Evolutionary conservation across 2,797 vertebrate species (phyloP).

Genomic region (Poeciliopsis turneri): DNA sequence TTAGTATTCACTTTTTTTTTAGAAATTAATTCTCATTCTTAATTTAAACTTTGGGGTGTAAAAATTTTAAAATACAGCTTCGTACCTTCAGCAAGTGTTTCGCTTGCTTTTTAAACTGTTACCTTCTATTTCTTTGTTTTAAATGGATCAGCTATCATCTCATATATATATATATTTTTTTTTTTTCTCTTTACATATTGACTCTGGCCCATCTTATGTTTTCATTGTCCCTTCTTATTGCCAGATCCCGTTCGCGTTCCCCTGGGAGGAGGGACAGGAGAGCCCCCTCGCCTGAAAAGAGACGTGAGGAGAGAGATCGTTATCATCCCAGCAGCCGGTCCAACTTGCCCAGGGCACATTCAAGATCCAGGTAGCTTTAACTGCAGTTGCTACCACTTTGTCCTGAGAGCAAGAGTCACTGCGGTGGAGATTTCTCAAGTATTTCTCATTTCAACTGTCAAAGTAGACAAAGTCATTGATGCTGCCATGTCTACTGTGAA

Average conservation of each 20-base stretch:
- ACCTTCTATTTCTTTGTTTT: conserved; percentile 16
- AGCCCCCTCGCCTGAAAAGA: conserved; percentile 83
- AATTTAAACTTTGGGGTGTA: conserved; percentile 2
- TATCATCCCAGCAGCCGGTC: conserved; percentile 87
- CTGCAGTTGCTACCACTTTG: conserved; percentile 23
- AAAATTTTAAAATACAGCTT: background rate
- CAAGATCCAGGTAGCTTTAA: conserved; percentile 85
- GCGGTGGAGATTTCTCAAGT: background rate
- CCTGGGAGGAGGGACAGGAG: conserved; percentile 86
- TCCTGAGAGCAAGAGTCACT: background rate
- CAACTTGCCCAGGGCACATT: conserved; percentile 82
- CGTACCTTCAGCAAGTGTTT: conserved; percentile 1
- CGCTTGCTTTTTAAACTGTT: background rate
- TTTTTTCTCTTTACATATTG: conserved; percentile 9
- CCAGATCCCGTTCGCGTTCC: conserved; percentile 86
- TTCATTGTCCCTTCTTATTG: conserved; percentile 31
- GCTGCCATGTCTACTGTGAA: background rate
- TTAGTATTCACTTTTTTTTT: conserved; percentile 38
- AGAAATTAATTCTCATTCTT: background rate
- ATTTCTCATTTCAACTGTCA: conserved; percentile 3
- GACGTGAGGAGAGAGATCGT: conserved; percentile 83
- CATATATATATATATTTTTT: background rate
- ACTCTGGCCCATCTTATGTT: conserved; percentile 4
- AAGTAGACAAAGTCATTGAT: background rate
- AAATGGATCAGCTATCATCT: conserved; percentile 24